Evolutionary conservation across 2,113 vertebrate genomes (phyloP).

Genomic region (Rhabdomys dilectus): DNA sequence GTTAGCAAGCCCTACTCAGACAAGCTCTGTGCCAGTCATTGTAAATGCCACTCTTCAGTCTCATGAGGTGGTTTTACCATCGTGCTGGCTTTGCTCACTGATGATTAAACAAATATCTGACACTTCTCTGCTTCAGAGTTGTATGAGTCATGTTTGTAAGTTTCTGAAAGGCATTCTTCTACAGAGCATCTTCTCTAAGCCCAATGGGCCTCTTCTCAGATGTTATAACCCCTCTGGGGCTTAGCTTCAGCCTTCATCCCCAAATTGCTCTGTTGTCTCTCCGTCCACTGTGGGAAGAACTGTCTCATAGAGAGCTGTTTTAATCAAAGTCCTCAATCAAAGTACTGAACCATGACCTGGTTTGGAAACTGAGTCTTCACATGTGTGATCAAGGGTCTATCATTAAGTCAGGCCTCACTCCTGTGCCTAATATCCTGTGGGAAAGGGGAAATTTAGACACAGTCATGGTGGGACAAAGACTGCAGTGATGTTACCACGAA

Average conservation of each 20-base stretch:
- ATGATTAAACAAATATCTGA: background rate
- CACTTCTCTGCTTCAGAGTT: background rate
- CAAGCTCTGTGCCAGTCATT: background rate
- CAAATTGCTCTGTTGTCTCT: background rate
- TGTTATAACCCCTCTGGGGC: fast-evolving
- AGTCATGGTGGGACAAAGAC: background rate
- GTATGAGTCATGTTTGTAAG: background rate
- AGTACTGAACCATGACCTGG: background rate
- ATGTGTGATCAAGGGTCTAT: background rate
- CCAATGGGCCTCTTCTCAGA: background rate
- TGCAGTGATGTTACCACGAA: background rate
- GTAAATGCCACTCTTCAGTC: background rate
- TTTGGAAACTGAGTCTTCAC: background rate
- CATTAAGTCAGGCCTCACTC: background rate
- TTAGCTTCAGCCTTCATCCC: background rate
- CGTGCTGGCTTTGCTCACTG: background rate
- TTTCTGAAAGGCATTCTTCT: background rate
- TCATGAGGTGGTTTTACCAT: background rate
- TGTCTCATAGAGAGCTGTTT: background rate
- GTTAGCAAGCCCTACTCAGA: background rate
- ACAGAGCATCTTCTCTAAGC: fast-evolving
- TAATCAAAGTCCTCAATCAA: background rate
- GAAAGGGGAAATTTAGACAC: background rate
- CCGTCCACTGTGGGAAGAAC: background rate
- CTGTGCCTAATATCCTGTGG: background rate